Percentiles rank a stretch among this genome's conserved stretches.
Evolutionary conservation across 2,888 invertebrate species (phyloP).

Genomic region (Lomographa bimaculata): DNA sequence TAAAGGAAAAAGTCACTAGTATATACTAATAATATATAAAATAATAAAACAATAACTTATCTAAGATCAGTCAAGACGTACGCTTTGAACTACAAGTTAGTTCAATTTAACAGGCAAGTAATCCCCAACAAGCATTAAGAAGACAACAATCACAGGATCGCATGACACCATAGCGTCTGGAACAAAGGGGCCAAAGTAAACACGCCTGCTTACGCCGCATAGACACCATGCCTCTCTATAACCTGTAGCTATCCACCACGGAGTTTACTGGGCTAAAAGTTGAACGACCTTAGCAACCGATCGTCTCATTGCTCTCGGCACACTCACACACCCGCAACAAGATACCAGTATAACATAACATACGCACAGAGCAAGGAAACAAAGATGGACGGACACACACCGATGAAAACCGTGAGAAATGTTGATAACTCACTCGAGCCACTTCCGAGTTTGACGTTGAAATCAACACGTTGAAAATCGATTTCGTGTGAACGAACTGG

Average conservation of each 20-base stretch:
- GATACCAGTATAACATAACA: slow-evolving; percentile 37
- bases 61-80: no score
- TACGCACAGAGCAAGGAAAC: slow-evolving; percentile 42
- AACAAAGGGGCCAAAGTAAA: slow-evolving; percentile 55
- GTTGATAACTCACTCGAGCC: slow-evolving; percentile 80
- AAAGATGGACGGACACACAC: slow-evolving; percentile 70
- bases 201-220: slow-evolving; percentile 40
- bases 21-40: no score
- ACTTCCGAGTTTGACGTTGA: slow-evolving; percentile 71
- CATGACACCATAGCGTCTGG: slow-evolving; percentile 37
- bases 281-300: slow-evolving; percentile 78
- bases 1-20: no score
- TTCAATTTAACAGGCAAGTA: slow-evolving; percentile 3
- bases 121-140: slow-evolving; percentile 8
- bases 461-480: slow-evolving; percentile 52
- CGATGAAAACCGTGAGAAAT: slow-evolving; percentile 74
- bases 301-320: slow-evolving; percentile 72
- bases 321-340: slow-evolving; percentile 58
- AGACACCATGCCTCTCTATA: slow-evolving; percentile 47
- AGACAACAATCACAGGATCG: slow-evolving; percentile 27
- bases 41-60: no score
- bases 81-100: slow-evolving; percentile 1
- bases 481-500: slow-evolving; percentile 53
- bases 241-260: slow-evolving; percentile 54
- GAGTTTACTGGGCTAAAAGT: slow-evolving; percentile 84